Percentiles rank a stretch among this genome's conserved stretches.
These are phyloP conservation scores for Bombus cullumanus DNA, from an alignment of 1,140 invertebrate species.

Conservation along the genomic window DNA sequence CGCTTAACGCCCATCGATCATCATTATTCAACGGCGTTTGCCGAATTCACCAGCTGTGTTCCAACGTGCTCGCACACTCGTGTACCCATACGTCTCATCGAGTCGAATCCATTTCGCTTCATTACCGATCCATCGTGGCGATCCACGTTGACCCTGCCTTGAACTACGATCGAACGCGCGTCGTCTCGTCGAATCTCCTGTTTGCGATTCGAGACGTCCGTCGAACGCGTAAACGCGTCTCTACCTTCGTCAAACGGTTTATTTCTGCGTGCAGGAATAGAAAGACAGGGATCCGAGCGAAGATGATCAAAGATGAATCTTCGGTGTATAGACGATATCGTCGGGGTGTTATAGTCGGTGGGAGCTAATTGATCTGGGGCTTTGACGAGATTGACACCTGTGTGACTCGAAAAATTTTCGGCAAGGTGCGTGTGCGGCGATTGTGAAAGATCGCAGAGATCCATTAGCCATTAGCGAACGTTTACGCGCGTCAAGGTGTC, in stretches of 20 bases:
- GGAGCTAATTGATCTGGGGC: slow-evolving; percentile 32
- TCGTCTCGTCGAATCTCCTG: slow-evolving; percentile 42
- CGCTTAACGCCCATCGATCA: slow-evolving; percentile 66
- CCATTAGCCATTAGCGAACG: slow-evolving; percentile 75
- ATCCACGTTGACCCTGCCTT: slow-evolving; percentile 66
- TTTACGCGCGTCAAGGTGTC: slow-evolving; percentile 69
- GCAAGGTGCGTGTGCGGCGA: slow-evolving; percentile 16
- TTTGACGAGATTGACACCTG: slow-evolving; percentile 39
- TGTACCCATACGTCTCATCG: background rate
- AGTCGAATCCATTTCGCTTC: slow-evolving; percentile 68
- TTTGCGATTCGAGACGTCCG: slow-evolving; percentile 51
- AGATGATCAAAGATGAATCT: background rate
- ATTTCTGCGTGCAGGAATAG: slow-evolving; percentile 32
- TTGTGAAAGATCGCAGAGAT: slow-evolving; percentile 58
- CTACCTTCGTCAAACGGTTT: slow-evolving; percentile 60
- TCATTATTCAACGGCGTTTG: slow-evolving; percentile 66
- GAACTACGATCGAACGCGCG: slow-evolving; percentile 63
- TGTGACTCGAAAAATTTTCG: slow-evolving; percentile 19
- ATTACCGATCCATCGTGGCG: slow-evolving; percentile 59
- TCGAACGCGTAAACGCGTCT: slow-evolving; percentile 54
- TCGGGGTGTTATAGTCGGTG: too few relatives aligned
- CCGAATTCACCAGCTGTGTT: slow-evolving; percentile 54
- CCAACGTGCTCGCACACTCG: background rate
- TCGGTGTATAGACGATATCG: background rate
- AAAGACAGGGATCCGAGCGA: background rate